Evolutionary conservation across 2,888 invertebrate species (phyloP).

Genomic region (Cheilosia pagana): DNA sequence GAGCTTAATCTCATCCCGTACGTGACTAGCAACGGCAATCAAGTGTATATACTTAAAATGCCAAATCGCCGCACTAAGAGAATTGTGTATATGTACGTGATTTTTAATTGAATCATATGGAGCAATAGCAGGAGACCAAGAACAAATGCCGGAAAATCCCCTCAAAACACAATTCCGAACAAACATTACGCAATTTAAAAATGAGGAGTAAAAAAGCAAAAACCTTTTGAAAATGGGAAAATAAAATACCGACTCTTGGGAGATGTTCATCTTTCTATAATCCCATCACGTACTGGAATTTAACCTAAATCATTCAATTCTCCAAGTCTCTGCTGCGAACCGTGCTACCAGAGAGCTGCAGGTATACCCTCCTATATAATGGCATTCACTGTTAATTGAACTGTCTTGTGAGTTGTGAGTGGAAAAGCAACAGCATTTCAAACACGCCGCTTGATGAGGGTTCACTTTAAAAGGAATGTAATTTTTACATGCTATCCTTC

Average conservation of each 20-base stretch:
- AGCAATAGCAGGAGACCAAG: not conserved
- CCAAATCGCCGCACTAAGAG: constrained; percentile 17
- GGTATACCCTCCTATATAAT: constrained; percentile 22
- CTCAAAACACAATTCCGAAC: constrained; percentile 19
- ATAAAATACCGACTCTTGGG: constrained; percentile 49
- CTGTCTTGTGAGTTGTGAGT: constrained; percentile 36
- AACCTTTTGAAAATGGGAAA: constrained; percentile 11
- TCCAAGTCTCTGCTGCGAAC: constrained; percentile 28
- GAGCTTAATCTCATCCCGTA: constrained; percentile 24
- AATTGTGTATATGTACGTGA: constrained; percentile 50
- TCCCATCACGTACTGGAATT: constrained; percentile 71
- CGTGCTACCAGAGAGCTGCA: constrained; percentile 3
- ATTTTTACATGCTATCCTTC: not conserved
- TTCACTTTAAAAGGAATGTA: too few relatives aligned
- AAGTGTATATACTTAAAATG: constrained; percentile 6
- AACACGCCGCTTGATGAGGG: constrained; percentile 26
- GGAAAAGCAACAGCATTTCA: constrained; percentile 11
- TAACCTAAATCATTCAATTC: constrained; percentile 66
- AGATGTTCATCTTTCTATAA: constrained; percentile 66
- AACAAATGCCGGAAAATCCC: constrained; percentile 28
- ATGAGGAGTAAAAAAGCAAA: constrained; percentile 14
- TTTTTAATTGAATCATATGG: constrained; percentile 55
- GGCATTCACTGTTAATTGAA: constrained; percentile 63
- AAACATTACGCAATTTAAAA: constrained; percentile 46
- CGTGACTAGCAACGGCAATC: constrained; percentile 46